Evolutionary conservation across 2,888 invertebrate genomes (phyloP).

Genomic region (Philhelius pedissequus): DNA sequence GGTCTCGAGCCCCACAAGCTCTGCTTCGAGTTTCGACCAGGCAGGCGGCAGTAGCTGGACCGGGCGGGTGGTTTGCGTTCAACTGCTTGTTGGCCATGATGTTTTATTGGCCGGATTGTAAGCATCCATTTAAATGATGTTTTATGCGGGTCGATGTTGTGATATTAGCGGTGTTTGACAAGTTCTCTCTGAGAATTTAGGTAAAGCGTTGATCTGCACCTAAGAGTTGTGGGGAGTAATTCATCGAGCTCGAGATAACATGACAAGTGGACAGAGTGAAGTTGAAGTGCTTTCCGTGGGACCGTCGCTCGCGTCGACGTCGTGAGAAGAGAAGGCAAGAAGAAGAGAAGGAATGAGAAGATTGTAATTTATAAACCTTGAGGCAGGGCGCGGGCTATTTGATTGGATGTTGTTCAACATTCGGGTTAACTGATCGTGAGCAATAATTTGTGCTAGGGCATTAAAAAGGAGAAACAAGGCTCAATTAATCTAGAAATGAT

Average conservation of each 20-base stretch:
- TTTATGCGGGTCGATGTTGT: slow-evolving; percentile 40
- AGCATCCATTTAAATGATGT: slow-evolving; percentile 59
- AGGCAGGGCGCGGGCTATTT: background rate
- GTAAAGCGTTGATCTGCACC: slow-evolving; percentile 14
- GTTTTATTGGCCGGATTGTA: slow-evolving; percentile 54
- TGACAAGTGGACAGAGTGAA: slow-evolving; percentile 38
- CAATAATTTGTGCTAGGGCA: background rate
- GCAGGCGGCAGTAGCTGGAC: background rate
- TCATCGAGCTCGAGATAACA: slow-evolving; percentile 45
- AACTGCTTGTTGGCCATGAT: slow-evolving; percentile 42
- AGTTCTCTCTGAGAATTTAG: slow-evolving; percentile 20
- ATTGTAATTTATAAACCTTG: background rate
- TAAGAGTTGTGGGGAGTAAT: slow-evolving; percentile 43
- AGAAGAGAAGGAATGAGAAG: background rate
- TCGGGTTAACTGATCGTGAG: background rate
- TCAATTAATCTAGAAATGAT: background rate
- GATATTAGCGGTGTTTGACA: slow-evolving; percentile 60
- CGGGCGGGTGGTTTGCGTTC: slow-evolving; percentile 6
- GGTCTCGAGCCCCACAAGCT: background rate
- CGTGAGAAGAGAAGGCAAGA: background rate
- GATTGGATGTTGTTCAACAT: slow-evolving; percentile 8
- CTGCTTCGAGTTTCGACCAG: too few species aligned
- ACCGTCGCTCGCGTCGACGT: background rate
- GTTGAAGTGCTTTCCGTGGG: background rate
- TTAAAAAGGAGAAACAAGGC: background rate